A percentile compares a stretch with the other conserved stretches of the same genome.
phyloP scores from a whole-genome alignment of 2,113 vertebrate genomes.

The Ifrita kowaldi region DNA sequence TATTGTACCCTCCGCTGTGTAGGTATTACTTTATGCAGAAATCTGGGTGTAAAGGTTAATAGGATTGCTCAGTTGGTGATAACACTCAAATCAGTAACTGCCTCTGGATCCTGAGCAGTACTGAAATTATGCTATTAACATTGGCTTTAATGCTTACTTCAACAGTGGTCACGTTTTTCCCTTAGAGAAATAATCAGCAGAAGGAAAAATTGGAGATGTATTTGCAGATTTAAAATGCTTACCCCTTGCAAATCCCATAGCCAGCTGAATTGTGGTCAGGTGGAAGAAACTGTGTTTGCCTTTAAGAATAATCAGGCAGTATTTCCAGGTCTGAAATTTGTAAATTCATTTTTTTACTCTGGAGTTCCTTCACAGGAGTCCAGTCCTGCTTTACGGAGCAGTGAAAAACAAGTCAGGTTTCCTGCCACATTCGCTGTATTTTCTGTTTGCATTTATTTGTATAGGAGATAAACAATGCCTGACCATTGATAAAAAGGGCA shows the following conservation, averaged over 20 bases:
- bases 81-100: neutral
- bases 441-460: neutral
- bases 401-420: neutral
- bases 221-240: neutral
- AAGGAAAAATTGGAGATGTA: neutral
- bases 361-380: neutral
- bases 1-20: neutral
- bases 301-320: neutral
- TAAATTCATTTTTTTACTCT: neutral
- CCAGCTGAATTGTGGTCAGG: neutral
- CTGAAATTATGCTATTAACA: neutral
- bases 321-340: neutral
- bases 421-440: fast-evolving
- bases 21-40: neutral
- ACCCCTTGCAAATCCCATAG: neutral
- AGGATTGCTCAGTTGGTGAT: neutral
- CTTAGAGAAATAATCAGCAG: neutral
- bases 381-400: neutral
- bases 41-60: neutral
- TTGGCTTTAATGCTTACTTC: neutral
- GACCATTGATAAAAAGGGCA: neutral
- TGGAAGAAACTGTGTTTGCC: neutral
- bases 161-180: neutral
- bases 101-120: neutral
- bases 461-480: neutral